Conservation (phyloP, 2,797 vertebrate genomes). For the Dendrocincla tyrannina region DNA sequence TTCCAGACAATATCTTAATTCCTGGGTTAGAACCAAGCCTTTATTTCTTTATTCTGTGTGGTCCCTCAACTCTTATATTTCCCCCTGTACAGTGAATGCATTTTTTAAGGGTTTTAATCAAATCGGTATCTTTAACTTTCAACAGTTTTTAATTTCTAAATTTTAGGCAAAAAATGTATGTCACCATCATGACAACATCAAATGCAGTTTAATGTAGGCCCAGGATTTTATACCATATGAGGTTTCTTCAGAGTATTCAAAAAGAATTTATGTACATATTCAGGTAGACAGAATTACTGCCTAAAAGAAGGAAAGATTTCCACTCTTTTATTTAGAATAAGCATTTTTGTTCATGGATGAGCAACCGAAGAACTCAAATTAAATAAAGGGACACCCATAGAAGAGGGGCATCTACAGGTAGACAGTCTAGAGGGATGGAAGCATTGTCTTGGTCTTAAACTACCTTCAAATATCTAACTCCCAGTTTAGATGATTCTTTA, state of each 20-base stretch:
- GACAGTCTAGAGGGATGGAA: background rate
- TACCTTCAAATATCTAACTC: background rate
- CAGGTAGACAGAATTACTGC: background rate
- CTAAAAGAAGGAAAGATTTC: background rate
- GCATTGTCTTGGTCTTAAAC: background rate
- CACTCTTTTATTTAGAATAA: background rate
- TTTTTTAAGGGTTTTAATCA: background rate
- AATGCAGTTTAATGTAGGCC: background rate
- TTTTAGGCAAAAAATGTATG: background rate
- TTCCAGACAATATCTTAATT: background rate
- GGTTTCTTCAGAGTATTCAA: background rate
- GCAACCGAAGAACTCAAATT: background rate
- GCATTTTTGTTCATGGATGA: background rate
- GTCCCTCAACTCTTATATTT: background rate
- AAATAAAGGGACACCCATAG: background rate
- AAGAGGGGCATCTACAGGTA: background rate
- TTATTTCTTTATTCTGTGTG: background rate
- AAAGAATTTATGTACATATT: background rate
- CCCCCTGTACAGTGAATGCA: background rate
- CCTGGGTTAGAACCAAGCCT: background rate
- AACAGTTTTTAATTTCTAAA: background rate
- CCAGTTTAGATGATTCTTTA: background rate
- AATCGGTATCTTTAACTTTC: background rate
- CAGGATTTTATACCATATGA: background rate
- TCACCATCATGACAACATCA: background rate